phyloP scores from a whole-genome alignment of 2,797 vertebrate species.

The Channa striata region DNA sequence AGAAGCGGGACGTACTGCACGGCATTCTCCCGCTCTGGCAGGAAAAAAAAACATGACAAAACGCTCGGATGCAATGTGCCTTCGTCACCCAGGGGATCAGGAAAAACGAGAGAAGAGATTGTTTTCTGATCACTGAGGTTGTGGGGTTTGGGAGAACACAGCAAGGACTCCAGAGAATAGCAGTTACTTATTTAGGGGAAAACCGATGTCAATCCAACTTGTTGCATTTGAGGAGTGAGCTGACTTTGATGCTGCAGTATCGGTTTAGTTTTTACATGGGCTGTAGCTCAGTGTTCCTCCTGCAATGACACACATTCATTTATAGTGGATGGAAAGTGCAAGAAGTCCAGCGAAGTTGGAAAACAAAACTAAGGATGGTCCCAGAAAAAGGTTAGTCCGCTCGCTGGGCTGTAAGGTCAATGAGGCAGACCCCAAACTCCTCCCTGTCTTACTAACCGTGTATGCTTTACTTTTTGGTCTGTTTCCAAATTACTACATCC shows the following conservation, averaged over 20 bases:
- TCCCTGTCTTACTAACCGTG: background rate
- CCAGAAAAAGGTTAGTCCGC: too few relatives aligned
- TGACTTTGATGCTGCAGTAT: background rate
- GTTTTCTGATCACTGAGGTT: background rate
- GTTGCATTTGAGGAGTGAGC: background rate
- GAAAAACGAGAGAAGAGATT: background rate
- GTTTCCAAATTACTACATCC: constrained; percentile 18
- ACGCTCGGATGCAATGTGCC: background rate
- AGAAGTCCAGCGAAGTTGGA: background rate
- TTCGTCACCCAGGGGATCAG: background rate
- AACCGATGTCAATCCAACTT: background rate
- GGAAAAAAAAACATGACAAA: background rate
- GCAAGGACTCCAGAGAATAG: background rate
- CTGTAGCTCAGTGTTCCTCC: background rate
- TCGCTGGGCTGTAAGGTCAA: too few relatives aligned
- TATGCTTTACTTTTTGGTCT: background rate
- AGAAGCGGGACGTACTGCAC: background rate
- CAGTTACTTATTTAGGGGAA: background rate
- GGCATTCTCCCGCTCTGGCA: background rate
- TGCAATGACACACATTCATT: too few relatives aligned
- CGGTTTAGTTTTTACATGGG: background rate
- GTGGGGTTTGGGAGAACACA: background rate
- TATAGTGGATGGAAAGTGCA: background rate
- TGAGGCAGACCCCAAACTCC: background rate
- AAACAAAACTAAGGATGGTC: background rate